These are phyloP conservation scores for Parasteatoda tepidariorum DNA, from an alignment of 1,140 invertebrate species.

Conservation along the genomic window DNA sequence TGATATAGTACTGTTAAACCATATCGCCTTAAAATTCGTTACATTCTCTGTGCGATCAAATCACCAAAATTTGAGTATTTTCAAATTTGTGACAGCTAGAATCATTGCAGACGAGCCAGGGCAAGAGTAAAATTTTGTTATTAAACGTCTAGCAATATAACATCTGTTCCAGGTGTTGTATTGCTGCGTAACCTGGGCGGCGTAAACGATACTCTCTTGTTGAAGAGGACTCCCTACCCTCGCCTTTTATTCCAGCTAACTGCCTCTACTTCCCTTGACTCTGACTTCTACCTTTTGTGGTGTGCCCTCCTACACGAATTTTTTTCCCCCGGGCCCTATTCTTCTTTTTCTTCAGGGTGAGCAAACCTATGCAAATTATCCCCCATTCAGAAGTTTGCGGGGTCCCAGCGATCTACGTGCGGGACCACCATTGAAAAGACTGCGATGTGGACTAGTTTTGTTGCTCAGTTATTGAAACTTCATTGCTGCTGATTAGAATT, in stretches of 20 bases:
- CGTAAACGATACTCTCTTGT: constrained; percentile 14
- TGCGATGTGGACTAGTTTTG: too few species aligned
- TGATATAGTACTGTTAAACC: too few species aligned
- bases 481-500: too few species aligned
- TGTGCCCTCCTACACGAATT: constrained; percentile 42
- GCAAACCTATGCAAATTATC: constrained; percentile 55
- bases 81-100: too few species aligned
- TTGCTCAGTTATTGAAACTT: too few species aligned
- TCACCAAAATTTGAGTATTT: too few species aligned
- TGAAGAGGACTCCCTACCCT: constrained; percentile 5
- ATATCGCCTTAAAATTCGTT: too few species aligned
- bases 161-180: constrained; percentile 33
- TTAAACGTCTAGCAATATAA: too few species aligned
- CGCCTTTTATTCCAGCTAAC: constrained; percentile 39
- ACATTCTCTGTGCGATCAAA: too few species aligned
- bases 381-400: constrained; percentile 20
- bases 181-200: background rate
- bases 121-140: too few species aligned
- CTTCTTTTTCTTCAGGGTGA: constrained; percentile 31
- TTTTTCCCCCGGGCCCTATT: background rate
- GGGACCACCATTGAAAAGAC: background rate
- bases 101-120: too few species aligned
- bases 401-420: background rate
- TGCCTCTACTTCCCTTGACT: constrained; percentile 36
- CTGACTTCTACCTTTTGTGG: constrained; percentile 29